These are phyloP conservation scores for Fregetta grallaria DNA, from an alignment of 2,113 vertebrate genomes.

Conservation along the genomic window DNA sequence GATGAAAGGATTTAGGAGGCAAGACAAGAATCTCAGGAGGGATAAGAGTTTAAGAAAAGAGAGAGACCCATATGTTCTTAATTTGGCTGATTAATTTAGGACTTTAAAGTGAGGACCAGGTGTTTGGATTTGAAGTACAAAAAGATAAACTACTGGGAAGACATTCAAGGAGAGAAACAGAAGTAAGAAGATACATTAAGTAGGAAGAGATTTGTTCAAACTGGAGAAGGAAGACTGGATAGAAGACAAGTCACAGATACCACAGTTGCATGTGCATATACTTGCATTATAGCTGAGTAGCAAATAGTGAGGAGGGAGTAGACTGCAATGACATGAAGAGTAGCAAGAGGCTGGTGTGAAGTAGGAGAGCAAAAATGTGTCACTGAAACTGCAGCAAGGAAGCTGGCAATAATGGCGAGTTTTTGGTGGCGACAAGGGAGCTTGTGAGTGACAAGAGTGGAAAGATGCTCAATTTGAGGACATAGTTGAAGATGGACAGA, in stretches of 20 bases:
- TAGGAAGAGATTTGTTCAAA: background rate
- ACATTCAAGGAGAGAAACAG: background rate
- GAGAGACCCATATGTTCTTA: background rate
- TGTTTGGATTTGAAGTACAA: background rate
- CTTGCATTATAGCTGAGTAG: background rate
- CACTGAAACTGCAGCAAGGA: background rate
- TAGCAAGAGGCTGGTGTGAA: background rate
- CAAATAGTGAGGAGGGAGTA: background rate
- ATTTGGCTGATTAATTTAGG: background rate
- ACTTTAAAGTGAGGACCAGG: background rate
- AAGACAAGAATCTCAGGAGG: background rate
- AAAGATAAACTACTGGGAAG: background rate
- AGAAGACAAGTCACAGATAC: background rate
- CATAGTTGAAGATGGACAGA: background rate
- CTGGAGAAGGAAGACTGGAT: background rate
- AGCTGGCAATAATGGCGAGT: background rate
- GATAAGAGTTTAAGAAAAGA: background rate
- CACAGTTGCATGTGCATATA: background rate
- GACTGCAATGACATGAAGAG: background rate
- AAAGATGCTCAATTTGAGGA: background rate
- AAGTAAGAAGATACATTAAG: background rate
- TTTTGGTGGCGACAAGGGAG: background rate
- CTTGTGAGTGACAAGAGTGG: background rate
- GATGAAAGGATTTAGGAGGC: background rate
- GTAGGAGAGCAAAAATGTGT: background rate